Conservation (phyloP, 1,140 invertebrate genomes). For the Stenopsyche tienmushanensis region DNA sequence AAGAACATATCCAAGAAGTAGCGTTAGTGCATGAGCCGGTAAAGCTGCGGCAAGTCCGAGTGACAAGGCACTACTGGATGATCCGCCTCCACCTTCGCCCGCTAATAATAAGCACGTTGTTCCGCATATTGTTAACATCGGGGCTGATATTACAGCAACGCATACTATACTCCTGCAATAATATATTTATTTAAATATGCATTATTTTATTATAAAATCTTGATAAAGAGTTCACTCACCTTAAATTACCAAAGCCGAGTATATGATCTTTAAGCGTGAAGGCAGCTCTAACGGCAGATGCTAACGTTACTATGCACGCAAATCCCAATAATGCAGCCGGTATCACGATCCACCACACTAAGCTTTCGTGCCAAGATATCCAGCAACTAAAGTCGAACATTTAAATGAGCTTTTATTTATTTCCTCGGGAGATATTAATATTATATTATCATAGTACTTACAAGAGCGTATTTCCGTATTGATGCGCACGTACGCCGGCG, state of each 20-base stretch:
- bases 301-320: slow-evolving; percentile 77
- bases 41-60: slow-evolving; percentile 72
- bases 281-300: slow-evolving; percentile 84
- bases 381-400: slow-evolving; percentile 83
- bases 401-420: background rate
- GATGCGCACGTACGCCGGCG: slow-evolving; percentile 90
- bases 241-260: slow-evolving; percentile 85
- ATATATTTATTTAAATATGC: slow-evolving; percentile 31
- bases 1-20: slow-evolving; percentile 81
- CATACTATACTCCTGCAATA: slow-evolving; percentile 70
- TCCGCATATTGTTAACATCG: slow-evolving; percentile 71
- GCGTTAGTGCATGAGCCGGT: slow-evolving; percentile 72
- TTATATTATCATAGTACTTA: slow-evolving; percentile 60
- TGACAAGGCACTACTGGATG: slow-evolving; percentile 65
- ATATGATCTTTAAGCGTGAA: slow-evolving; percentile 89
- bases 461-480: slow-evolving; percentile 93
- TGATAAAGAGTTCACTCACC: slow-evolving; percentile 51
- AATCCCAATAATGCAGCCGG: slow-evolving; percentile 76
- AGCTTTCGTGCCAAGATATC: slow-evolving; percentile 89
- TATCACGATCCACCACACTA: slow-evolving; percentile 88
- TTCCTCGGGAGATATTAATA: background rate
- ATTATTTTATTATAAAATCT: background rate
- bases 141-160: slow-evolving; percentile 72
- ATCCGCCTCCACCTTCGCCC: slow-evolving; percentile 71
- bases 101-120: slow-evolving; percentile 60